Evolutionary conservation across 2,888 invertebrate species (phyloP).

Genomic region (Petrophora chlorosata): DNA sequence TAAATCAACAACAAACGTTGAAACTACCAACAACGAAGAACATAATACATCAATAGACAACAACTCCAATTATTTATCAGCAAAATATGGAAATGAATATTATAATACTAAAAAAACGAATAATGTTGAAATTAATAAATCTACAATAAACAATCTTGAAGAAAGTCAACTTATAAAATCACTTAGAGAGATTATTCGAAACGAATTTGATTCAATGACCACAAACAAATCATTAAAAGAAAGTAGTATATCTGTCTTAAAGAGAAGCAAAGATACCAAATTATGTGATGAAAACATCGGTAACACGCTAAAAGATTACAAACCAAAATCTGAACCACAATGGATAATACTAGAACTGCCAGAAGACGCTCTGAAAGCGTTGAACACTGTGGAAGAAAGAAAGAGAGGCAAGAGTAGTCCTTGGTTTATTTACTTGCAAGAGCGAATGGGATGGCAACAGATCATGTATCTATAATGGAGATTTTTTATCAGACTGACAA

Average conservation of each 20-base stretch:
- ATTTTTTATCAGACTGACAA: neutral
- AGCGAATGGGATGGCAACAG: neutral
- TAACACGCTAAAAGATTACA: neutral
- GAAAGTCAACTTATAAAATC: neutral
- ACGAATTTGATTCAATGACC: no score
- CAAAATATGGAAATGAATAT: no score
- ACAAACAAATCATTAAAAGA: no score
- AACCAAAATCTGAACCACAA: neutral
- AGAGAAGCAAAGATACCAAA: neutral
- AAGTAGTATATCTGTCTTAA: no score
- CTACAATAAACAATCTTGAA: neutral
- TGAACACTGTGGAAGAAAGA: neutral
- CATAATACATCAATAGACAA: no score
- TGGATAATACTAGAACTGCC: neutral
- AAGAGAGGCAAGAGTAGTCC: neutral
- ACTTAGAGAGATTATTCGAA: neutral
- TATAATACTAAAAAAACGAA: neutral
- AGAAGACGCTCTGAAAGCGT: neutral
- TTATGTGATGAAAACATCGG: neutral
- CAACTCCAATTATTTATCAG: no score
- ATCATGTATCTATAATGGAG: neutral
- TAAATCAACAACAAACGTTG: neutral
- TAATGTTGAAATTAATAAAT: neutral
- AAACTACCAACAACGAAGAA: no score
- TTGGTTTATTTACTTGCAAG: slow-evolving; percentile 3